Percentiles rank a stretch among this genome's conserved stretches.
Conservation (phyloP, 2,797 vertebrate species). For the Sylvia borin region DNA sequence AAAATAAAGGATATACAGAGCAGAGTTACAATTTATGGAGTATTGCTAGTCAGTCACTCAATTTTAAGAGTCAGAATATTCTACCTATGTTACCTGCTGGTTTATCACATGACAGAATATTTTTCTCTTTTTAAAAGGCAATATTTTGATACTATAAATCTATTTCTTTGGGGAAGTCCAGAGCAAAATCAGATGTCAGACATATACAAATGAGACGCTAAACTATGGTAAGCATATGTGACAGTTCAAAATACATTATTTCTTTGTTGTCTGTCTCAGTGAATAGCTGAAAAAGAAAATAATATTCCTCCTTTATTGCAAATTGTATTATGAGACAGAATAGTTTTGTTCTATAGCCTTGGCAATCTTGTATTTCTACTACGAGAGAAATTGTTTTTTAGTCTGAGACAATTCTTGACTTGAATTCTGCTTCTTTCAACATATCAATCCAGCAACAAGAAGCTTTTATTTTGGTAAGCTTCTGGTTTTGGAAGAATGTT, state of each 20-base stretch:
- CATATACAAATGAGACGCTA: neutral
- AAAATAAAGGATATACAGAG: neutral
- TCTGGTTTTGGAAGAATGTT: conserved; percentile 27
- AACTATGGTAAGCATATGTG: conserved; percentile 17
- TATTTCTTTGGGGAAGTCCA: conserved; percentile 1
- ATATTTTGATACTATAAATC: neutral
- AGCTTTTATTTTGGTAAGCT: neutral
- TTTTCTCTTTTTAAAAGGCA: neutral
- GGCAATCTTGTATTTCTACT: neutral
- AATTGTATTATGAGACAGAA: conserved; percentile 30
- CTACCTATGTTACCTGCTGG: neutral
- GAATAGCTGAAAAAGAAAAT: conserved; percentile 30
- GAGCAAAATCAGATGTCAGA: conserved; percentile 14
- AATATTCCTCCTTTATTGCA: conserved; percentile 16
- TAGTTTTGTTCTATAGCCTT: conserved; percentile 15
- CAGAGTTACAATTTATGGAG: neutral
- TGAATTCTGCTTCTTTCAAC: conserved; percentile 44
- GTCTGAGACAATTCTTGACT: conserved; percentile 4
- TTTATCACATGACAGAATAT: neutral
- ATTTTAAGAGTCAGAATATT: neutral
- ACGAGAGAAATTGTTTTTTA: neutral
- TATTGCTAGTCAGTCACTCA: neutral
- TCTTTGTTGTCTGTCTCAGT: neutral
- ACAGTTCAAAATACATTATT: conserved; percentile 15
- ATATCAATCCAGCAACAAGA: conserved; percentile 34